Evolutionary conservation across 2,888 invertebrate species (phyloP), one percentile per base, ranked within the genome.

Genomic region (Erebia epiphron): DNA sequence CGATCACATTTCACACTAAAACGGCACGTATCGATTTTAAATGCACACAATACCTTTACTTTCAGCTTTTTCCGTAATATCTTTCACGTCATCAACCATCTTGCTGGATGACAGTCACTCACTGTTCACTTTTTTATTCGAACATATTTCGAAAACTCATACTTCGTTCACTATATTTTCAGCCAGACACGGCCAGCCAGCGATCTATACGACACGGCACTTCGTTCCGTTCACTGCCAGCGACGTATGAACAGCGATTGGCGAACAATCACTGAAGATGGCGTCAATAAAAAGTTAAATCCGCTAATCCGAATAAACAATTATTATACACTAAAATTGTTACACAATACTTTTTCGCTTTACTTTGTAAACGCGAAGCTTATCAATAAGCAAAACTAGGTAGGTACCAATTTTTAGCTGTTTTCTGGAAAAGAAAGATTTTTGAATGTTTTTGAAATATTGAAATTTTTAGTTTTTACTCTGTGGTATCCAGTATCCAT

Each of bases 131-230:
- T 92, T 67, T 64, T 67, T 92, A 92, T 89, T 91, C 90, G 89
- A 91, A 91, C 92, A 92, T 92, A 91, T 92, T 91, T 92, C 89
- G 90, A 92, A 91, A 92, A 92, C 91, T 92, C 91, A 91, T 91
- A 91, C 87, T 92, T 91, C 89, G 87, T 92, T 91, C 92, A 93
- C 91, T 92, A 92, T 92, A 92, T 91, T 91, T 92, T 90, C 93
- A 91, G 92, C 90, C 83, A 82, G 83, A 79, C 62, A 62, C 91
- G 87, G 88, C 87, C 86, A 89, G 89, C 89, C 87, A 89, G 89
- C 91, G 88, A 92, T 91, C 92, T 91, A 90, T 90, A 91, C 90
- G 85, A 92, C 88, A 91, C 88, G 86, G 89, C 88, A 90, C 87
- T 91, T 89, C 91, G 92, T 92, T 92, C 91, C 91, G 92, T 91